Conservation (phyloP, 2,113 vertebrate species). For the Crotalus horridus region DNA sequence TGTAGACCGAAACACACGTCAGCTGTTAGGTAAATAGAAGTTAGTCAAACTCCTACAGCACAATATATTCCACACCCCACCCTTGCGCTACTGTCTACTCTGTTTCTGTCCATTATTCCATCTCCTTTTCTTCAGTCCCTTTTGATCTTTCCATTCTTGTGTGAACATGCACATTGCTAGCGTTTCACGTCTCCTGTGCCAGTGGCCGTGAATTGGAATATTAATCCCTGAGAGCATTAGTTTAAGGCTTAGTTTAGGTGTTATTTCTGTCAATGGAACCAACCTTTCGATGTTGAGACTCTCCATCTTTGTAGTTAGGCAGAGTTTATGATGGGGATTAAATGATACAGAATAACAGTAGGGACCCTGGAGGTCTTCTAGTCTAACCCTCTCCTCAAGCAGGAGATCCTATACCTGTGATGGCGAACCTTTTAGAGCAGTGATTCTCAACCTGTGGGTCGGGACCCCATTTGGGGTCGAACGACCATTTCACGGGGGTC, state of each 20-base stretch:
- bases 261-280: not conserved
- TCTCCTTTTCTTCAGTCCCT: not conserved
- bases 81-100: slow-evolving; percentile 3
- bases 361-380: not conserved
- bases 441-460: no score
- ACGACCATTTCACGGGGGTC: no score
- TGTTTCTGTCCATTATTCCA: slow-evolving; percentile 35
- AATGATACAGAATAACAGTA: not conserved
- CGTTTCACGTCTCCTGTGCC: not conserved
- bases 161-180: not conserved
- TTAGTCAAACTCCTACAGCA: slow-evolving; percentile 8
- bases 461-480: no score
- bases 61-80: slow-evolving; percentile 14
- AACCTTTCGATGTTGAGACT: not conserved
- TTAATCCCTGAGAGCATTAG: not conserved
- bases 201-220: not conserved
- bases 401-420: not conserved
- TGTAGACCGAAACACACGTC: slow-evolving; percentile 25
- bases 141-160: not conserved
- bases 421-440: no score
- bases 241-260: not conserved
- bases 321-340: not conserved
- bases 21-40: slow-evolving; percentile 31
- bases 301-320: not conserved
- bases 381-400: not conserved